Evolutionary conservation across 1,140 invertebrate genomes (phyloP).

Genomic region (Bombyx mandarina): DNA sequence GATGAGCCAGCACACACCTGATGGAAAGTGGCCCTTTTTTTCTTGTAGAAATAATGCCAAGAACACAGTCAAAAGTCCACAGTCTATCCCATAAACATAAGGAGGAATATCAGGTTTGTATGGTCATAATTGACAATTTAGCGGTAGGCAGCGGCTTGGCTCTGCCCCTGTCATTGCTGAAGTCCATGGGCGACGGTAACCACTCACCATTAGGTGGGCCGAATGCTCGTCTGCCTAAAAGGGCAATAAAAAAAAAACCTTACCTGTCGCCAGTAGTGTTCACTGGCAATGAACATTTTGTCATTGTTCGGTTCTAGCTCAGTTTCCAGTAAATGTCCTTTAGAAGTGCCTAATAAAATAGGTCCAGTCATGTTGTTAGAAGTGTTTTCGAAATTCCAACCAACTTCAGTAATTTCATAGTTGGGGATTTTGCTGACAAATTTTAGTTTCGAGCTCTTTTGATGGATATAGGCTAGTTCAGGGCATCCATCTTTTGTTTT

Average conservation of each 20-base stretch:
- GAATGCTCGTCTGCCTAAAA: no score
- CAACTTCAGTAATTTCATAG: slow-evolving; percentile 91
- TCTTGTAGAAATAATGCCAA: no score
- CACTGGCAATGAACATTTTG: slow-evolving; percentile 83
- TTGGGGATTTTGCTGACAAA: slow-evolving; percentile 78
- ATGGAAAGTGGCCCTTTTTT: no score
- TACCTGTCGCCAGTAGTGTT: slow-evolving; percentile 92
- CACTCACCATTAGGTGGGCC: no score
- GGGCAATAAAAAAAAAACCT: no score
- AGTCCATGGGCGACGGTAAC: no score
- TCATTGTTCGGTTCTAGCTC: slow-evolving; percentile 86
- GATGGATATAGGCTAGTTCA: slow-evolving; percentile 87
- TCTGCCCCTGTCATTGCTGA: no score
- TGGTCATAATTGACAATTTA: not conserved
- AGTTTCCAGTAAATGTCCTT: slow-evolving; percentile 92
- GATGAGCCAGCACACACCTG: no score
- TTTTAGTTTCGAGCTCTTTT: slow-evolving; percentile 67
- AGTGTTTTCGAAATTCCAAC: slow-evolving; percentile 86
- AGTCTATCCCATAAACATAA: no score
- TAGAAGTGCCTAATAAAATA: slow-evolving; percentile 91
- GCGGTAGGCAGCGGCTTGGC: no score
- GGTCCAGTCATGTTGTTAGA: slow-evolving; percentile 81
- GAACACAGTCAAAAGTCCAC: no score
- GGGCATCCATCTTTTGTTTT: slow-evolving; percentile 74
- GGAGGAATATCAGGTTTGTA: not conserved